Evolutionary conservation across 92 coral and sea anemone species (phyloP).

Genomic region (Muricea muricata): DNA sequence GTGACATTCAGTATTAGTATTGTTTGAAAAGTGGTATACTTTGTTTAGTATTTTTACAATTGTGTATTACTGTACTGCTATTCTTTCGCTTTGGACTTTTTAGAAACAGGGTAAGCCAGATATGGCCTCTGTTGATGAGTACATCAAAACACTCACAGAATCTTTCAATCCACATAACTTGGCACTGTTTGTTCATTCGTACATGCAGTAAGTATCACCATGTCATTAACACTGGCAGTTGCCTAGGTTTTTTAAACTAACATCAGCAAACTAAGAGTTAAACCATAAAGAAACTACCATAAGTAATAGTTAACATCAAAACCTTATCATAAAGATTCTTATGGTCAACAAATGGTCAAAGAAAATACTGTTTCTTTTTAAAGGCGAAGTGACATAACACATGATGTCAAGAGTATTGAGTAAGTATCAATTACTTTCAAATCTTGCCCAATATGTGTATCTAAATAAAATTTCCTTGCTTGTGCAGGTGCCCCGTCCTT

Average conservation of each 20-base stretch:
- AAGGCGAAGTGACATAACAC: constrained; percentile 41
- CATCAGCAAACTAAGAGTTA: too few relatives aligned
- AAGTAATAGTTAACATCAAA: too few relatives aligned
- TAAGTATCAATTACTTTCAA: not conserved
- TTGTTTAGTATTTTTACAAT: too few relatives aligned
- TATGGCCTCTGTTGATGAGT: constrained; percentile 76
- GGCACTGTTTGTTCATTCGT: constrained; percentile 86
- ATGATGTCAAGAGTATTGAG: constrained; percentile 27
- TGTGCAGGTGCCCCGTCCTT: constrained; percentile 74
- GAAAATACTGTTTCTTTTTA: not conserved
- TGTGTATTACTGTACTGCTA: too few relatives aligned
- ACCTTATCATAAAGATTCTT: too few relatives aligned
- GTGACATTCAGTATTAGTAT: too few relatives aligned
- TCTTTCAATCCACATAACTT: constrained; percentile 91
- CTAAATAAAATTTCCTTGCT: not conserved
- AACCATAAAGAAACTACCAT: too few relatives aligned
- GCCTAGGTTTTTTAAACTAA: too few relatives aligned
- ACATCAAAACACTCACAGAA: constrained; percentile 79
- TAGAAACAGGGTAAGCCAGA: constrained; percentile 93
- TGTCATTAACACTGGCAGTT: too few relatives aligned
- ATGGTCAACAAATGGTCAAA: too few relatives aligned
- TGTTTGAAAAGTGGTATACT: too few relatives aligned
- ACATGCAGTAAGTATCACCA: constrained; percentile 78
- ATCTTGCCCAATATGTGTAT: not conserved
- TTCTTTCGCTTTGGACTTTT: too few relatives aligned